Conservation (phyloP, 2,888 invertebrate species). For the Caenorhabditis angaria region DNA sequence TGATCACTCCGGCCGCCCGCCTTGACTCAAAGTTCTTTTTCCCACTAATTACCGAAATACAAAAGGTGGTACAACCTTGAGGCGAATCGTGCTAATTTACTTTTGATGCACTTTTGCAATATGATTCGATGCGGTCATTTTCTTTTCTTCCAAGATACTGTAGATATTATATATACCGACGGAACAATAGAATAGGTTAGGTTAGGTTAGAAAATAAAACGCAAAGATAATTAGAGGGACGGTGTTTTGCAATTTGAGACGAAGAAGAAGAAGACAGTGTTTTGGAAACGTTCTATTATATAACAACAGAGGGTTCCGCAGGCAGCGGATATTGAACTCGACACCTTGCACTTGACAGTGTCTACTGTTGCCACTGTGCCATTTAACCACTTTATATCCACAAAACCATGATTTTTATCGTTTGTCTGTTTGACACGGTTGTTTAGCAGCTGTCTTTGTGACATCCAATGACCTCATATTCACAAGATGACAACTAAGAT, state of each 20-base stretch:
- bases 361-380: no score
- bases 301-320: no score
- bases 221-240: conserved; percentile 7
- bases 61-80: conserved; percentile 2
- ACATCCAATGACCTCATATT: background rate
- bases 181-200: background rate
- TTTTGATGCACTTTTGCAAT: conserved; percentile 2
- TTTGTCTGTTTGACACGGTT: background rate
- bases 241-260: background rate
- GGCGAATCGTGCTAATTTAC: conserved; percentile 7
- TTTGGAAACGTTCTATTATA: no score
- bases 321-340: no score
- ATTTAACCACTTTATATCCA: no score
- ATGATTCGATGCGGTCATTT: background rate
- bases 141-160: no score
- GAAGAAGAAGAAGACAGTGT: no score
- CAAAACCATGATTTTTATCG: no score
- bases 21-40: no score
- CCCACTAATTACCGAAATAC: conserved; percentile 2
- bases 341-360: no score
- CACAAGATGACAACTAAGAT: background rate
- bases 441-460: conserved; percentile 6
- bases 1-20: background rate
- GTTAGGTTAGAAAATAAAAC: background rate
- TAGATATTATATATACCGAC: no score